Conservation (phyloP, 2,797 vertebrate species). For the Sebastiscus albofasciatus region DNA sequence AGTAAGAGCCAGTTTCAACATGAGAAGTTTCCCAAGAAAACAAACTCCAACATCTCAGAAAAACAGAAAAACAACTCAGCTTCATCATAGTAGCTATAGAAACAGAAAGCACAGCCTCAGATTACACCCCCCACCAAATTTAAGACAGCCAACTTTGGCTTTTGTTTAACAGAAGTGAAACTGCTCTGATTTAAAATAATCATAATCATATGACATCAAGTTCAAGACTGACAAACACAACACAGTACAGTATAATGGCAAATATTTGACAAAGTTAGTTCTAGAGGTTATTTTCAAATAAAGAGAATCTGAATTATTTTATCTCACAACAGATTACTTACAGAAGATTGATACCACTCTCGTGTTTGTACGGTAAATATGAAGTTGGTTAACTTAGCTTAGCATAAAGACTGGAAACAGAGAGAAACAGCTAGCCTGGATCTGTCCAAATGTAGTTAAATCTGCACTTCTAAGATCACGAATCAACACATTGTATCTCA, state of each 20-base stretch:
- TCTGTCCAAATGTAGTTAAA: too few species aligned
- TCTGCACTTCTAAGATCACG: background rate
- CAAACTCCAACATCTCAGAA: background rate
- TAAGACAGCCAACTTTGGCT: background rate
- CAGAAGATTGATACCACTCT: background rate
- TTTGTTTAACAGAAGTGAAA: background rate
- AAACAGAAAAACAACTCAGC: background rate
- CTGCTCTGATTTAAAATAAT: background rate
- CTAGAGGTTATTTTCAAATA: background rate
- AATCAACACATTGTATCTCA: background rate
- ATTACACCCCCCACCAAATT: background rate
- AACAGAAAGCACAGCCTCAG: background rate
- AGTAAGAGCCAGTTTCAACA: background rate
- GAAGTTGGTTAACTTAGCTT: background rate
- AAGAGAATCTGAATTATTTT: too few species aligned
- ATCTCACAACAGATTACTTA: background rate
- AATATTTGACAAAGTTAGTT: background rate
- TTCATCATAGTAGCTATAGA: background rate
- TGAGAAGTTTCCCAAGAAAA: background rate
- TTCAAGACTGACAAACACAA: background rate
- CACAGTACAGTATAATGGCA: background rate
- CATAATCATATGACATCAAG: background rate
- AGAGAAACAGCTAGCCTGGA: too few species aligned
- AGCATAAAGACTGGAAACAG: background rate
- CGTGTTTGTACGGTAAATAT: background rate